Evolutionary conservation across 2,888 invertebrate genomes (phyloP), one percentile per base, ranked within the genome.

Genomic region (Lampropteryx suffumata): DNA sequence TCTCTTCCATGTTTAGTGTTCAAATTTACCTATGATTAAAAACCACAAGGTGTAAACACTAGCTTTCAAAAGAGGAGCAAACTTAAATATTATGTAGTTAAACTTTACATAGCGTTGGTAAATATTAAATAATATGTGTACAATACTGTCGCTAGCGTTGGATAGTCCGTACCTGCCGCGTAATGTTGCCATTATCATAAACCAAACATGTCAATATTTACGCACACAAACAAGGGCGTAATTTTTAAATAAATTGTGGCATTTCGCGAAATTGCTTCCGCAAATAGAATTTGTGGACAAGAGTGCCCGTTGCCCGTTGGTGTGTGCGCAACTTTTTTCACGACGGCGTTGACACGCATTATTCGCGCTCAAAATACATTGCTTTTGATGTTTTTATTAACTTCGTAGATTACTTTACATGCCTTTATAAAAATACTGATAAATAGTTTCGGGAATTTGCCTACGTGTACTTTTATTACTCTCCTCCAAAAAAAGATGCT

Each of bases 241-340:
- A 90, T 90, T 91, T 91, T 91, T 91, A 90, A 90, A 91, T 90
- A 90, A 89, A 90, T 91, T 90, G 90, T 90, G 89, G 87, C 85
- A 87, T 88, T 88, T 89, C 77, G 88, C 87, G 76, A 90, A 90
- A 90, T 87, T 88, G 87, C 82, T 88, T 84, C 79, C 84, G 82
- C 88, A 89, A 90, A 90, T 85, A 88, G 75, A 77, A 82, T 76
- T 17, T 84, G 84, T 82, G 87, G 82, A 82, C 84, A 76, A 74
- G 80, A 79, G 79, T 68, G 68, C 71, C 73, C 73, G 72, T 17
- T 65, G n/a, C n/a, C n/a, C n/a, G n/a, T n/a, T 73, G 79, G 81
- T 83, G 84, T 83, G 75, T 81, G 73, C 77, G 62, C 70, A 77
- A 83, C 82, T 85, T 88, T 86, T 84, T 85, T 81, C 75, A n/a